Conservation (phyloP, 2,113 vertebrate species). For the Poeciliopsis occidentalis region DNA sequence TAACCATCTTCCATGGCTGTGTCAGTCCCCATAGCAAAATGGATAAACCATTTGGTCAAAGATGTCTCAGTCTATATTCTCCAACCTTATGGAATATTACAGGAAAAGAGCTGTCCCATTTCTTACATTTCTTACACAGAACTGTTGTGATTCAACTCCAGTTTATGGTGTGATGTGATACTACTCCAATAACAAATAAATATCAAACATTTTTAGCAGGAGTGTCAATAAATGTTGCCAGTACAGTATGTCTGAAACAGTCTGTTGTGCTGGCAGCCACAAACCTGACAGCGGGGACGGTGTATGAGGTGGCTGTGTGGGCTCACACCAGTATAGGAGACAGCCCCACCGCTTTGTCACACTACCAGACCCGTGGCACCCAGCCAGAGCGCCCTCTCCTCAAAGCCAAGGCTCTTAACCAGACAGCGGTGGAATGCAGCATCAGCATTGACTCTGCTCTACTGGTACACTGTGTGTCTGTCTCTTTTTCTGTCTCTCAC, state of each 20-base stretch:
- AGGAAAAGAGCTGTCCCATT: too few species aligned
- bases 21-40: too few species aligned
- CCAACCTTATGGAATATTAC: too few species aligned
- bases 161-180: too few species aligned
- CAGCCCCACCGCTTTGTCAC: conserved; percentile 89
- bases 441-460: conserved; percentile 69
- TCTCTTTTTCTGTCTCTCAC: too few species aligned
- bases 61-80: too few species aligned
- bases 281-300: conserved; percentile 90
- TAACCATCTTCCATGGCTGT: too few species aligned
- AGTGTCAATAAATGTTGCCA: not conserved
- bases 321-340: conserved; percentile 90
- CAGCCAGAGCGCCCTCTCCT: conserved; percentile 84
- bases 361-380: conserved; percentile 82
- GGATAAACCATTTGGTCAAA: too few species aligned
- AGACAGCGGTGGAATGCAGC: conserved; percentile 91
- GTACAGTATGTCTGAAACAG: not conserved
- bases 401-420: conserved; percentile 91
- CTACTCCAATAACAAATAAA: too few species aligned
- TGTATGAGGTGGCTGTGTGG: conserved; percentile 94
- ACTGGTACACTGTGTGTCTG: conserved; percentile 28
- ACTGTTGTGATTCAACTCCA: too few species aligned
- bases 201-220: not conserved
- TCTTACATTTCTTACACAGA: too few species aligned
- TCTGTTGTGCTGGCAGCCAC: conserved; percentile 74